Percentiles rank a stretch among this genome's conserved stretches.
Conservation (phyloP, 2,113 vertebrate genomes). For the Perca schrenkii region DNA sequence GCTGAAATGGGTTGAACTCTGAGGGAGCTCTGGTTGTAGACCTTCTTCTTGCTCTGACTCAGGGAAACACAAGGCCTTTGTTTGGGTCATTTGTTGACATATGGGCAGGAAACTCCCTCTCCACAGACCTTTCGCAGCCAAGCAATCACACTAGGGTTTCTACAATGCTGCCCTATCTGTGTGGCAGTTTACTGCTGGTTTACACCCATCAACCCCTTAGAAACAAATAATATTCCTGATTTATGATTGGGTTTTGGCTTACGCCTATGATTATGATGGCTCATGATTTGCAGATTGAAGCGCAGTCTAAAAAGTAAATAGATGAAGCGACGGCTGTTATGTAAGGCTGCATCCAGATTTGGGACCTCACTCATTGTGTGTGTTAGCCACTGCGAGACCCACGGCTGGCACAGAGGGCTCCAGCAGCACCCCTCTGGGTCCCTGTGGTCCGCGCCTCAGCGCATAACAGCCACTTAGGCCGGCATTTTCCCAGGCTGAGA, state of each 20-base stretch:
- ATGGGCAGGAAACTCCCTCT: conserved; percentile 71
- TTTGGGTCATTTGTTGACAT: conserved; percentile 73
- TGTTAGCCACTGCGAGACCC: conserved; percentile 69
- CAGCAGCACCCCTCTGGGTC: conserved; percentile 74
- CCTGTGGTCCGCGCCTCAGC: conserved; percentile 74
- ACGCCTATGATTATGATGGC: conserved; percentile 64
- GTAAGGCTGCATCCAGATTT: conserved; percentile 62
- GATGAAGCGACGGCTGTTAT: conserved; percentile 58
- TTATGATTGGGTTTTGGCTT: conserved; percentile 56
- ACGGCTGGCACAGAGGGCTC: conserved; percentile 75
- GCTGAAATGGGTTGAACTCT: conserved; percentile 34
- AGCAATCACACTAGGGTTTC: conserved; percentile 41
- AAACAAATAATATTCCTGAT: conserved; percentile 68
- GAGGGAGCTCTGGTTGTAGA: conserved; percentile 43
- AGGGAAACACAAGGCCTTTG: conserved; percentile 70
- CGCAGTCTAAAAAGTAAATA: conserved; percentile 65
- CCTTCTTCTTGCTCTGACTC: conserved; percentile 55
- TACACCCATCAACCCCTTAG: conserved; percentile 46
- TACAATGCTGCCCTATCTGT: conserved; percentile 40
- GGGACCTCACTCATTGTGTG: conserved; percentile 71
- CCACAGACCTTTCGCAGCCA: conserved; percentile 46
- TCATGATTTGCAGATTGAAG: conserved; percentile 59
- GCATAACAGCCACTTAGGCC: conserved; percentile 79
- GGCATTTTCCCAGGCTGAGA: conserved; percentile 85
- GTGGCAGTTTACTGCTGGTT: conserved; percentile 53